phyloP scores from a whole-genome alignment of 2,797 vertebrate species.

The Pantherophis alleghaniensis region DNA sequence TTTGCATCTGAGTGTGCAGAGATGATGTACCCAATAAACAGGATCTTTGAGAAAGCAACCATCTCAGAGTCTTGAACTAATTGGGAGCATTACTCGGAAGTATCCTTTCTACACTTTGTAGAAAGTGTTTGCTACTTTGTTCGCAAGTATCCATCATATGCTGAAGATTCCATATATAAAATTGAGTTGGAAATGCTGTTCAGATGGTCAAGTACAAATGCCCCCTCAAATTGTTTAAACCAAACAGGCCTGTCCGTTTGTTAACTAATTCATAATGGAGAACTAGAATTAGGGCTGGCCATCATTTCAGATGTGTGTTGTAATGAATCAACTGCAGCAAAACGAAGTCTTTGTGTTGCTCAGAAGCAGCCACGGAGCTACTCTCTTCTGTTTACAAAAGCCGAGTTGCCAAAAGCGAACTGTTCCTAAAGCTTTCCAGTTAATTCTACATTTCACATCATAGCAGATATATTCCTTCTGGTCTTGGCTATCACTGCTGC shows the following conservation, averaged over 20 bases:
- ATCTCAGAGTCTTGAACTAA: too few relatives aligned
- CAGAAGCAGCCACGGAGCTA: conserved; percentile 50
- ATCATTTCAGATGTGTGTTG: conserved; percentile 12
- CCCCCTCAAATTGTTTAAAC: background rate
- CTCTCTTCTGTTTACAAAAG: conserved; percentile 24
- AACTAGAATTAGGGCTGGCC: conserved; percentile 11
- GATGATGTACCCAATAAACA: too few relatives aligned
- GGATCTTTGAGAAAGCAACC: too few relatives aligned
- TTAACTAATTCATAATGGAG: background rate
- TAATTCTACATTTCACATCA: conserved; percentile 68
- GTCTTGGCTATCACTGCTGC: conserved; percentile 65
- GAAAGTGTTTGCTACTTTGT: background rate
- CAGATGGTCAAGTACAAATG: background rate
- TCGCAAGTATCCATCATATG: background rate
- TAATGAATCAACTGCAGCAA: conserved; percentile 43
- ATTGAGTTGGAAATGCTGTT: background rate
- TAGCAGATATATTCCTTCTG: conserved; percentile 65
- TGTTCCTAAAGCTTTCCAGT: conserved; percentile 64
- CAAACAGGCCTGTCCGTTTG: background rate
- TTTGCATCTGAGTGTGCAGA: too few relatives aligned
- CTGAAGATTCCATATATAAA: background rate
- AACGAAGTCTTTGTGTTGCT: conserved; percentile 37
- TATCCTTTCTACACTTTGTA: too few relatives aligned
- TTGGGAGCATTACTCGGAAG: too few relatives aligned
- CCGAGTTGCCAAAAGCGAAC: conserved; percentile 55